Evolutionary conservation across 2,113 vertebrate genomes (phyloP).

Genomic region (Lontra canadensis): DNA sequence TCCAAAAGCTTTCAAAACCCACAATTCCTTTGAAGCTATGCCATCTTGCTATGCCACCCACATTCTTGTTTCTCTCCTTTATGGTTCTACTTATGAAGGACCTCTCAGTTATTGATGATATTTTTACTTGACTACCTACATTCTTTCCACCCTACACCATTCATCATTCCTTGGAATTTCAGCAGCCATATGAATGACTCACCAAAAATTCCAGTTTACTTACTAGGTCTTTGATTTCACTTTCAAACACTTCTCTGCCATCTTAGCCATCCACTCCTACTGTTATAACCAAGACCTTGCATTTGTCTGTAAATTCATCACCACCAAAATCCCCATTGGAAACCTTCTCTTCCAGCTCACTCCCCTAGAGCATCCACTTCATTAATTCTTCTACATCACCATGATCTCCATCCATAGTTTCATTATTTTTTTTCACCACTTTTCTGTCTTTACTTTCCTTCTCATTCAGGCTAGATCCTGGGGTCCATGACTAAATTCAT

Average conservation of each 20-base stretch:
- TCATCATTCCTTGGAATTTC: neutral
- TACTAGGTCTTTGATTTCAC: neutral
- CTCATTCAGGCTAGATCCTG: neutral
- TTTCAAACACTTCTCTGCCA: neutral
- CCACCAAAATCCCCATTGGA: neutral
- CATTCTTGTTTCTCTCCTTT: neutral
- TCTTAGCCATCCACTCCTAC: neutral
- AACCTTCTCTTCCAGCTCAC: neutral
- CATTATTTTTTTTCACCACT: neutral
- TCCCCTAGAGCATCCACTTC: neutral
- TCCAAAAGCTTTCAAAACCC: neutral
- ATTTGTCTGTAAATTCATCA: neutral
- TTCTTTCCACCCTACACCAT: neutral
- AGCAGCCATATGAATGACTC: neutral
- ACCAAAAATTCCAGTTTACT: neutral
- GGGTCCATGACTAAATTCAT: neutral
- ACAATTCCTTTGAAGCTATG: neutral
- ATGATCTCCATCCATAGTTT: neutral
- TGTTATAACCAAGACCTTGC: neutral
- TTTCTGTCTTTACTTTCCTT: neutral
- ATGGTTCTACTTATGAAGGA: neutral
- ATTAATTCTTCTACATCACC: neutral
- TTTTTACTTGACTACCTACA: neutral
- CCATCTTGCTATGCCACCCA: neutral
- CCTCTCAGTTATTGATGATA: neutral